Conservation (phyloP, 2,888 invertebrate species). For the Parelbella ahira region DNA sequence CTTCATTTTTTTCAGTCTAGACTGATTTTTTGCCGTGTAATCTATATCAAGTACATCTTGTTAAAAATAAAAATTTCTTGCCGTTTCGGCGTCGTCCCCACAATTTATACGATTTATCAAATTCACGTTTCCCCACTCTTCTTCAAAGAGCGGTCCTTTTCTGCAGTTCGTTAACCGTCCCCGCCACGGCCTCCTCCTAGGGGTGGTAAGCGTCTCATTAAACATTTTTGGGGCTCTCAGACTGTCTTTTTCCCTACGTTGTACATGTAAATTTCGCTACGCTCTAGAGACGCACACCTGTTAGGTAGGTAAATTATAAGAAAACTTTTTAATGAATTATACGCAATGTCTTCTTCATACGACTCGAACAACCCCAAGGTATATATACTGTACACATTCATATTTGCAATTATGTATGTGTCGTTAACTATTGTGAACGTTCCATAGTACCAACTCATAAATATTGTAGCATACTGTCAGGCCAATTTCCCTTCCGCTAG, state of each 20-base stretch:
- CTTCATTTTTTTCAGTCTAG: too few species aligned
- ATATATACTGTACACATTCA: not conserved
- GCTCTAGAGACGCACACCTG: too few species aligned
- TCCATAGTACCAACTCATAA: too few species aligned
- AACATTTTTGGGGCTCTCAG: conserved; percentile 20
- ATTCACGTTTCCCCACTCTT: conserved; percentile 7
- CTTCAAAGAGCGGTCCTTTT: not conserved
- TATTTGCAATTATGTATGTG: too few species aligned
- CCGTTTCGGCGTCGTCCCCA: conserved; percentile 1
- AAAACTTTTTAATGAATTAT: too few species aligned
- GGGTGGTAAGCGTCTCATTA: conserved; percentile 10
- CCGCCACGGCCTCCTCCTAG: not conserved
- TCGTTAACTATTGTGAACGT: too few species aligned
- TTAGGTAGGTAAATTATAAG: too few species aligned
- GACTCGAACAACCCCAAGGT: too few species aligned
- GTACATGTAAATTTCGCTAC: not conserved
- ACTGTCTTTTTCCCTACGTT: not conserved
- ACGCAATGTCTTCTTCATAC: too few species aligned
- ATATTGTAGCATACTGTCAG: conserved; percentile 14
- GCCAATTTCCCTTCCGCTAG: conserved; percentile 33
- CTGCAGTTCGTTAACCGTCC: conserved; percentile 3
- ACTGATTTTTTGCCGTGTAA: not conserved
- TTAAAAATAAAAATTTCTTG: not conserved
- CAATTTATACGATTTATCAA: not conserved
- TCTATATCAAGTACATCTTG: not conserved